Conservation (phyloP, 2,888 invertebrate species). For the Aporophyla lueneburgensis region DNA sequence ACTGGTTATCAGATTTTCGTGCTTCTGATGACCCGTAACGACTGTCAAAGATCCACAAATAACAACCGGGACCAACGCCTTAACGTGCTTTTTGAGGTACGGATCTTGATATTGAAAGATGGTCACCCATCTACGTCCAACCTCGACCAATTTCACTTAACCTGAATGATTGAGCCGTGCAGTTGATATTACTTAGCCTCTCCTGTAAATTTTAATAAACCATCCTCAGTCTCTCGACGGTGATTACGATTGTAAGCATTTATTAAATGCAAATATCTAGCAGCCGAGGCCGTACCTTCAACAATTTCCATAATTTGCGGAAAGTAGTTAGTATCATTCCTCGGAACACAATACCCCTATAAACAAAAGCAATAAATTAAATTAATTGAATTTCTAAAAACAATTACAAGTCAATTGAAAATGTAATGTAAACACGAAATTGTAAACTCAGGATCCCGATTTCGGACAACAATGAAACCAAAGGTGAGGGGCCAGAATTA, state of each 20-base stretch:
- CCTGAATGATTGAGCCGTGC: no score
- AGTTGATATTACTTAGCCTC: no score
- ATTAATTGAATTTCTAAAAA: slow-evolving; percentile 61
- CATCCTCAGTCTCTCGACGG: background rate
- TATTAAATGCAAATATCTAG: slow-evolving; percentile 46
- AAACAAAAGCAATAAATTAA: slow-evolving; percentile 61
- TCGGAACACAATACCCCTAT: slow-evolving; percentile 43
- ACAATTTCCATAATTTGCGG: slow-evolving; percentile 56
- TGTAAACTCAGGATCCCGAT: slow-evolving; percentile 62
- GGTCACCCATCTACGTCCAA: no score
- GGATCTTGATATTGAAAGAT: no score
- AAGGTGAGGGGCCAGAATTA: slow-evolving; percentile 83
- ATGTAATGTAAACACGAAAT: slow-evolving; percentile 58
- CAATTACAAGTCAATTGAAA: slow-evolving; percentile 67
- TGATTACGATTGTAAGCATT: slow-evolving; percentile 40
- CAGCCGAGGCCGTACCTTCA: slow-evolving; percentile 9
- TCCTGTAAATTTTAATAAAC: background rate
- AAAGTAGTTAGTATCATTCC: slow-evolving; percentile 46
- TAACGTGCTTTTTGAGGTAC: no score
- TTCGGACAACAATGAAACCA: slow-evolving; percentile 74
- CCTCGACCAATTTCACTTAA: no score
- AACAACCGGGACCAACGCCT: no score
- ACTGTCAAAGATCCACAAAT: no score
- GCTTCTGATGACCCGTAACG: no score
- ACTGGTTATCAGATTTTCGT: no score